Evolutionary conservation across 2,797 vertebrate species (phyloP), one percentile per base, ranked within the genome.

Genomic region (Manis javanica): DNA sequence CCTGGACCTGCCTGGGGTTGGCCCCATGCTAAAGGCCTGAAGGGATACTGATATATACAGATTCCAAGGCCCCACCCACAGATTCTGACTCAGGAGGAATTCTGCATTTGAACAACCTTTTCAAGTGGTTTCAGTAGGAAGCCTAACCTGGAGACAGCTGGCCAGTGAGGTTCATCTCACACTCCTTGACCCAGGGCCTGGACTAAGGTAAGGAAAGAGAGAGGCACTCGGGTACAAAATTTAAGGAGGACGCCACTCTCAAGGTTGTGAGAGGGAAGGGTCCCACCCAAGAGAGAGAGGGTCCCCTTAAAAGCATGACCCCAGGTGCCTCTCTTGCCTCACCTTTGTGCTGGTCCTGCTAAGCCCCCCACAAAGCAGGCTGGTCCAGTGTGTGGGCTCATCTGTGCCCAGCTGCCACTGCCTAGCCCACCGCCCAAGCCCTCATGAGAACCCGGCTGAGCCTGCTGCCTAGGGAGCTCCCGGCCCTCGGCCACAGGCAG

Each of bases 81-180:
- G 24, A 63, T 91, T 71, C 86, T 53, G 42, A 79, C 24, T 71
- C 4, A 0, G 19, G 7, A 92, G 72, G 42, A 91, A 79, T 82
- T 61, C 23, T 55, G 63, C 78, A 42, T 68, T 91, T 94, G 88
- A 42, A 51, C 37, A 59, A 29, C 34, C 18, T 72, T 85, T 72
- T 55, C 63, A 37, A n/a, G 37, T 57, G 37, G 12, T 57, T 46
- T 87, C 53, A 18, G 24, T 37, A n/a, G 7, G 46, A 85, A 59
- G 21, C 7, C 49, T 68, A 82, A 68, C 57, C 51, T 82, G 42
- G 64, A 51, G 49, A 39, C 24, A 78, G 71, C n/a, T 57, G 13
- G 39, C 53, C 63, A 51, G 24, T 6, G 51, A 90, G 59, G 13
- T 14, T 34, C 4, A 5, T n/a, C 42, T 61, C 26, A 55, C 23